A percentile compares a stretch with the other conserved stretches of the same genome.
Conservation (phyloP, 2,888 invertebrate genomes). For the Sarcophaga caerulescens region DNA sequence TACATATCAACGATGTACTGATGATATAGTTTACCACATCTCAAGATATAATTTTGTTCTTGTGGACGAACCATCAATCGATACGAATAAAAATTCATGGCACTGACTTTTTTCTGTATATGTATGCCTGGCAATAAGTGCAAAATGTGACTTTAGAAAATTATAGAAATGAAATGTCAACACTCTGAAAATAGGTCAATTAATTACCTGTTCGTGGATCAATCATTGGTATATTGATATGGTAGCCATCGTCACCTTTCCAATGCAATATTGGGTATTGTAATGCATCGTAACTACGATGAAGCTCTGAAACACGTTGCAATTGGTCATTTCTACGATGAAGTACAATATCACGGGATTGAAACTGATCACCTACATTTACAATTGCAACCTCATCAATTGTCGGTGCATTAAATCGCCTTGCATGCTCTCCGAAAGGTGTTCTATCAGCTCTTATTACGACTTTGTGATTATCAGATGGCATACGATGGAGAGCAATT, state of each 20-base stretch:
- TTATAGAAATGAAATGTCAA: constrained; percentile 19
- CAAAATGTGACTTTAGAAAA: constrained; percentile 19
- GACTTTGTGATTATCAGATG: constrained; percentile 34
- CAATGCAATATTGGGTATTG: constrained; percentile 51
- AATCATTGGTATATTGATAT: constrained; percentile 39
- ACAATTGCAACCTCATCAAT: constrained; percentile 75
- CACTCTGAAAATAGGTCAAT: constrained; percentile 13
- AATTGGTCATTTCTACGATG: constrained; percentile 58
- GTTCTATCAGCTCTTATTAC: constrained; percentile 22
- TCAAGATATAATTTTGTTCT: constrained; percentile 38
- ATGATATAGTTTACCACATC: constrained; percentile 39
- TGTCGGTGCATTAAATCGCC: neutral
- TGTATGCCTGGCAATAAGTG: constrained; percentile 24
- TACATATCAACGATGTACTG: constrained; percentile 76
- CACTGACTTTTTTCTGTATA: constrained; percentile 48
- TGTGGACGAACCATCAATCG: constrained; percentile 57
- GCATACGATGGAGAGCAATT: constrained; percentile 30
- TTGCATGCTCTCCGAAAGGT: constrained; percentile 28
- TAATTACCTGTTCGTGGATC: constrained; percentile 50
- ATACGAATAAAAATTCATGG: constrained; percentile 59
- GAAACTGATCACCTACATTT: constrained; percentile 73
- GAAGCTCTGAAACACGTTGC: constrained; percentile 50
- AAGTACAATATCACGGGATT: constrained; percentile 74
- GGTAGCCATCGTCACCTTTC: constrained; percentile 60
- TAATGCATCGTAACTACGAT: constrained; percentile 39